Percentiles rank a stretch among this genome's conserved stretches.
These are phyloP conservation scores for Orthonevra nobilis DNA, from an alignment of 2,888 invertebrate genomes.

Conservation along the genomic window DNA sequence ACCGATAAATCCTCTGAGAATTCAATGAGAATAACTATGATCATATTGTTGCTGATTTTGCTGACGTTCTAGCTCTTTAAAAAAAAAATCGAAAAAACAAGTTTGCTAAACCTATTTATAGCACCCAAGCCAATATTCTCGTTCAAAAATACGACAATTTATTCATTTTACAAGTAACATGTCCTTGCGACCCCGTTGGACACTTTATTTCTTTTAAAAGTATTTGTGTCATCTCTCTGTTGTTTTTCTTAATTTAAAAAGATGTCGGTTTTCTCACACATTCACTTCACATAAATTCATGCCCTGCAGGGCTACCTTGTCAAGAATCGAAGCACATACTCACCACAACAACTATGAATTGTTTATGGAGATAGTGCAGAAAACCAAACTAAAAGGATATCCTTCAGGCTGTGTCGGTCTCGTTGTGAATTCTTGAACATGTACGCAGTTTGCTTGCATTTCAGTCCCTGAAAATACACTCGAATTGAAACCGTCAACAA, in stretches of 20 bases:
- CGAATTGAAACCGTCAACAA: conserved; percentile 59
- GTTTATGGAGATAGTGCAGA: conserved; percentile 8
- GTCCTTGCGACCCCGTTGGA: too few species aligned
- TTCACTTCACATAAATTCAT: conserved; percentile 51
- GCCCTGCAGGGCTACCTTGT: conserved; percentile 53
- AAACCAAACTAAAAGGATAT: conserved; percentile 46
- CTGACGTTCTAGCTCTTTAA: too few species aligned
- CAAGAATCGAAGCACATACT: conserved; percentile 44
- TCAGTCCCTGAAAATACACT: conserved; percentile 30
- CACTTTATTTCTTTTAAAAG: conserved; percentile 37
- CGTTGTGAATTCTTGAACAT: neutral
- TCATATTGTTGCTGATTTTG: too few species aligned
- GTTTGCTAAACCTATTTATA: too few species aligned
- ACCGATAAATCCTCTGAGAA: too few species aligned
- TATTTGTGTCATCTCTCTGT: conserved; percentile 47
- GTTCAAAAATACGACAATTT: too few species aligned
- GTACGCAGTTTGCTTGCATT: conserved; percentile 34
- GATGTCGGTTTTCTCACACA: conserved; percentile 49
- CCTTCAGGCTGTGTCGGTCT: conserved; percentile 22
- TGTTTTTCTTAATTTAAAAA: conserved; percentile 69
- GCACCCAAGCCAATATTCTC: too few species aligned
- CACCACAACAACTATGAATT: conserved; percentile 32
- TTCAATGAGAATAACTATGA: too few species aligned
- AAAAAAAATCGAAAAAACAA: too few species aligned
- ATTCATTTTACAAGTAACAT: too few species aligned